Evolutionary conservation across 2,888 invertebrate species (phyloP).

Genomic region (Pyrocoelia pectoralis): DNA sequence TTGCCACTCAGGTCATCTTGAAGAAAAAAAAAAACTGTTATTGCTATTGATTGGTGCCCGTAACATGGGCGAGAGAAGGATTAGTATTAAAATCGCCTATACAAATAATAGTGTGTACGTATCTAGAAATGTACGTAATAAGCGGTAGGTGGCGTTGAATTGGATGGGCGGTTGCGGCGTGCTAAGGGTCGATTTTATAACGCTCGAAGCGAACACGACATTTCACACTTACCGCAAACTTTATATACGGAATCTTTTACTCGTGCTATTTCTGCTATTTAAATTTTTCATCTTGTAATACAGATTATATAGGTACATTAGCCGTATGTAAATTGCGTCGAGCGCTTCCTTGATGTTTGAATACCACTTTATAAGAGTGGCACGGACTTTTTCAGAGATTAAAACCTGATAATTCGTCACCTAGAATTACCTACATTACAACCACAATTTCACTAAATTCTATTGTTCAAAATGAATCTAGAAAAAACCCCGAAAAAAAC

Average conservation of each 20-base stretch:
- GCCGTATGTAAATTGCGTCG: constrained; percentile 7
- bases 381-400: too few species aligned
- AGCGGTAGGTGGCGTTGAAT: constrained; percentile 36
- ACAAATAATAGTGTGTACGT: constrained; percentile 29
- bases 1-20: not conserved
- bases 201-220: constrained; percentile 32
- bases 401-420: too few species aligned
- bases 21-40: not conserved
- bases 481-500: too few species aligned
- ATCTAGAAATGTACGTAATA: constrained; percentile 25
- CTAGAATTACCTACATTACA: too few species aligned
- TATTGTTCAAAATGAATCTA: too few species aligned
- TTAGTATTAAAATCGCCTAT: constrained; percentile 19
- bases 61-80: not conserved
- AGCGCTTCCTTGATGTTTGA: not conserved
- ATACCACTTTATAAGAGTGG: too few species aligned
- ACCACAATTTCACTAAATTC: too few species aligned
- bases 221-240: constrained; percentile 36
- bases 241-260: constrained; percentile 24
- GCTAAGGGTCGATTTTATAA: constrained; percentile 32
- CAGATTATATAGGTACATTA: constrained; percentile 18
- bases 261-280: constrained; percentile 33
- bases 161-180: constrained; percentile 35
- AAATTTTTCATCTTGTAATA: constrained; percentile 17
- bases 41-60: too few species aligned